phyloP scores from a whole-genome alignment of 2,797 vertebrate species.

The Darevskia nairensis region DNA sequence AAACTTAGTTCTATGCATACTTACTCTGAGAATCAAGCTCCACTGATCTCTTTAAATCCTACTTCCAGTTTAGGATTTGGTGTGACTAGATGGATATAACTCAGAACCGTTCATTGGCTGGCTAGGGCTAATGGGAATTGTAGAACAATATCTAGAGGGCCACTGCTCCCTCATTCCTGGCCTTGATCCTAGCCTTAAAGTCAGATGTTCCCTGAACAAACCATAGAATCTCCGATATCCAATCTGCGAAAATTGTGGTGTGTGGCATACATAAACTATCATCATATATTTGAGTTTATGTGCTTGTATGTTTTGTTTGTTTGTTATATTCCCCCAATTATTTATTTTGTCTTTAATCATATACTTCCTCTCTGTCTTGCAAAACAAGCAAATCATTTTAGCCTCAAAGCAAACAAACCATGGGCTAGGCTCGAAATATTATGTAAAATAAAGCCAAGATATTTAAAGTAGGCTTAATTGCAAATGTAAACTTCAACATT shows the following conservation, averaged over 20 bases:
- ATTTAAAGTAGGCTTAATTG: conserved; percentile 32
- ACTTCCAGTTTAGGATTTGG: background rate
- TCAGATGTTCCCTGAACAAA: background rate
- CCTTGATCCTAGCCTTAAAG: too few relatives aligned
- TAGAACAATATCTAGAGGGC: too few relatives aligned
- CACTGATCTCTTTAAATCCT: background rate
- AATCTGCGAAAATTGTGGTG: background rate
- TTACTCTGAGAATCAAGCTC: background rate
- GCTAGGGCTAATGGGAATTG: too few relatives aligned
- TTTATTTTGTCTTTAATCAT: background rate
- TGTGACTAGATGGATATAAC: background rate
- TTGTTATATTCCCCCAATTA: background rate
- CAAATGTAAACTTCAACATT: conserved; percentile 33
- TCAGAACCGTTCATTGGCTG: too few relatives aligned
- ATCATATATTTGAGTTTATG: background rate
- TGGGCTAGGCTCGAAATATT: background rate
- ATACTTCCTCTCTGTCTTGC: background rate
- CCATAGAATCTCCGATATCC: background rate
- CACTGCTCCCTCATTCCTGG: too few relatives aligned
- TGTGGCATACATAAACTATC: background rate
- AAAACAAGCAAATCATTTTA: background rate
- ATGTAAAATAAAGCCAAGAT: background rate
- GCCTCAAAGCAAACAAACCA: background rate
- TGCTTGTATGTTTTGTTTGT: background rate
- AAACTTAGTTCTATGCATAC: background rate